Percentiles rank a stretch among this genome's conserved stretches.
Evolutionary conservation across 2,797 vertebrate genomes (phyloP).

Genomic region (Perodicticus potto): DNA sequence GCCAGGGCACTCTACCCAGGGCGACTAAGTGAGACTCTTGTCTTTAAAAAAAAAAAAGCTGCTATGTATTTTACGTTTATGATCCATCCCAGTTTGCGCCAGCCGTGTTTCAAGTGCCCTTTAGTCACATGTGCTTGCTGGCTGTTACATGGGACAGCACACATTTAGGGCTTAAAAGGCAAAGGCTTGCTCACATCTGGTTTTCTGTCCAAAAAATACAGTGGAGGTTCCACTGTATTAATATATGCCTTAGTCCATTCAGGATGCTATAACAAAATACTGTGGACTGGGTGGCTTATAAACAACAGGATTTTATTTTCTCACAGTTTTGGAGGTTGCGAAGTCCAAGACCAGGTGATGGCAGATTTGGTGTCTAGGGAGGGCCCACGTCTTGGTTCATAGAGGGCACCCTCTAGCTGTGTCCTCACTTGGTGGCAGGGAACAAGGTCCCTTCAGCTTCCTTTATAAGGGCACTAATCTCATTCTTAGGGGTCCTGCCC

Average conservation of each 20-base stretch:
- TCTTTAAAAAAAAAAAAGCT: background rate
- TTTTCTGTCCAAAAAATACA: too few relatives aligned
- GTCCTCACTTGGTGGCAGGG: background rate
- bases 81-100: background rate
- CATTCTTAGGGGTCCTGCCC: background rate
- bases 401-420: background rate
- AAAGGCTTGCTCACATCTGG: background rate
- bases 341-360: background rate
- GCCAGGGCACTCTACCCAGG: too few relatives aligned
- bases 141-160: rapidly evolving
- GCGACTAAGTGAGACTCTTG: too few relatives aligned
- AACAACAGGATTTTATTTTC: background rate
- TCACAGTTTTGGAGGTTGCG: background rate
- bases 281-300: background rate
- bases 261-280: background rate
- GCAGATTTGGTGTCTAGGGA: background rate
- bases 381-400: background rate
- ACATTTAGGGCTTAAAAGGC: background rate
- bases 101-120: background rate
- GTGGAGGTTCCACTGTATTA: too few relatives aligned
- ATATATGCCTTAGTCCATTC: background rate
- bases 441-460: background rate
- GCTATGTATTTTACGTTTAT: background rate
- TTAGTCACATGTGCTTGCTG: background rate
- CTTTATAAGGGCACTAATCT: background rate